Conservation (phyloP, 2,797 vertebrate species). For the Amazona finschi region DNA sequence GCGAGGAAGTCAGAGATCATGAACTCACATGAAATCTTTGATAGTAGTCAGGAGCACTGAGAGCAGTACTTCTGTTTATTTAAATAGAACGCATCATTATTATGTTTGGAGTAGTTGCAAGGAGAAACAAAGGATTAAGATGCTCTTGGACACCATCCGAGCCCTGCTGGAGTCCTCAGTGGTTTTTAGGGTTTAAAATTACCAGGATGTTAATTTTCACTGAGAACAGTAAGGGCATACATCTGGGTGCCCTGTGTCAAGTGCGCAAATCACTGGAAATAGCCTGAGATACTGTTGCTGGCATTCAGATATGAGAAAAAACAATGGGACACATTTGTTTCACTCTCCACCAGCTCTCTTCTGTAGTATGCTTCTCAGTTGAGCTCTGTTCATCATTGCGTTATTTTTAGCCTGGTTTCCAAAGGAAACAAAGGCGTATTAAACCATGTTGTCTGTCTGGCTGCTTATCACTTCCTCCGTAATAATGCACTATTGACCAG, state of each 20-base stretch:
- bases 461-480: not conserved
- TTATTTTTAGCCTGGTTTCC: conserved; percentile 38
- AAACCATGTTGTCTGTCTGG: not conserved
- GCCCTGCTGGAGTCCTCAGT: not conserved
- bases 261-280: not conserved
- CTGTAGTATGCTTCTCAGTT: not conserved
- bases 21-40: not conserved
- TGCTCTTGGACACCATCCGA: not conserved
- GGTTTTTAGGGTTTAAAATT: conserved; percentile 3
- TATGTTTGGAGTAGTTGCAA: conserved; percentile 1
- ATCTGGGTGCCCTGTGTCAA: not conserved
- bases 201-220: conserved; percentile 18
- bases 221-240: not conserved
- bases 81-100: not conserved
- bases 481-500: not conserved
- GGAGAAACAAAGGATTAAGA: not conserved
- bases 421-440: not conserved
- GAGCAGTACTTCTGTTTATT: conserved; percentile 12
- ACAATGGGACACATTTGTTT: not conserved
- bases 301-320: not conserved
- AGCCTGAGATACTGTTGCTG: not conserved
- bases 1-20: not conserved
- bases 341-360: not conserved
- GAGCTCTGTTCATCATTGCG: not conserved
- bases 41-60: not conserved